Conservation (phyloP, 2,888 invertebrate genomes). For the Mesochorus sp. region DNA sequence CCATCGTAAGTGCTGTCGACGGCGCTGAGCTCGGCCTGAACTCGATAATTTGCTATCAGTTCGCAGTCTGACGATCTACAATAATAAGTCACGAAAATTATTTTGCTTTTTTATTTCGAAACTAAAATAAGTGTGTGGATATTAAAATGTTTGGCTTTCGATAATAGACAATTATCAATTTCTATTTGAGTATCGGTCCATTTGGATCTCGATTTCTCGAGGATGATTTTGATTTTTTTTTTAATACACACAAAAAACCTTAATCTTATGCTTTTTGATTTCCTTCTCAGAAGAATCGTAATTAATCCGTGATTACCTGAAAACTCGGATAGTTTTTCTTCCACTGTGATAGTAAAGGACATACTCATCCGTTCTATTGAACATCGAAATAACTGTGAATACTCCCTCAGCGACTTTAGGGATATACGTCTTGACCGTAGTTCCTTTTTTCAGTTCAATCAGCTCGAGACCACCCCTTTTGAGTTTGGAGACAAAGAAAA, state of each 20-base stretch:
- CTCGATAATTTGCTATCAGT: constrained; percentile 95
- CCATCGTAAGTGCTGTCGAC: constrained; percentile 94
- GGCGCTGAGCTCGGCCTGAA: constrained; percentile 94
- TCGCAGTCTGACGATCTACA: constrained; percentile 93
- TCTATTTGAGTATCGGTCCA: too few relatives aligned
- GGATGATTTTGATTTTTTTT: too few relatives aligned
- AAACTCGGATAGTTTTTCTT: constrained; percentile 95
- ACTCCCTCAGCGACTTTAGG: constrained; percentile 98
- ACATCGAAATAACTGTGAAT: constrained; percentile 96
- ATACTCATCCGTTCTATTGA: constrained; percentile 96
- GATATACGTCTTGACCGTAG: constrained; percentile 94
- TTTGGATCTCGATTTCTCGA: too few relatives aligned
- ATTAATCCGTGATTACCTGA: constrained; percentile 85
- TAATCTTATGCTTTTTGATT: too few relatives aligned
- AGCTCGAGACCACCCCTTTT: constrained; percentile 95
- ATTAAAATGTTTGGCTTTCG: too few relatives aligned
- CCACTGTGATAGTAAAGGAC: constrained; percentile 99
- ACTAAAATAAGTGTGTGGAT: too few relatives aligned
- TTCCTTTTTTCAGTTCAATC: constrained; percentile 94
- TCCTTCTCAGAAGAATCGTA: too few relatives aligned
- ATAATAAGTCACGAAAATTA: constrained; percentile 23
- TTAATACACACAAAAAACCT: too few relatives aligned
- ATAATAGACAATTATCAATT: too few relatives aligned
- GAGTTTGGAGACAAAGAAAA: not conserved
- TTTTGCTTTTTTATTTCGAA: not conserved